Evolutionary conservation across 2,888 invertebrate species (phyloP).

Genomic region (Eumerus sabulonum): DNA sequence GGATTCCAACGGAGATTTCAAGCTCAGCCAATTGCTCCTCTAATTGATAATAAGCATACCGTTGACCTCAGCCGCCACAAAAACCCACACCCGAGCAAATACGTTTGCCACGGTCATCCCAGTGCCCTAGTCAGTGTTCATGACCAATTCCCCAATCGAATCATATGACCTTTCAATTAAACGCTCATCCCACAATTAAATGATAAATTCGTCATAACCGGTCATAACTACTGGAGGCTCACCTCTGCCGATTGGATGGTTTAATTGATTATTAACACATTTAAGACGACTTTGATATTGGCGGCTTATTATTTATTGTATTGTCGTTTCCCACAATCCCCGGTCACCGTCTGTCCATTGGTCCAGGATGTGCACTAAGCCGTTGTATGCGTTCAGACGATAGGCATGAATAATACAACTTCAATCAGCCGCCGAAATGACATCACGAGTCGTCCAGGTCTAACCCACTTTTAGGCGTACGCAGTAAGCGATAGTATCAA

Average conservation of each 20-base stretch:
- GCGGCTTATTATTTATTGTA: conserved; percentile 24
- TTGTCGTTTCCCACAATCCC: conserved; percentile 14
- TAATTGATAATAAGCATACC: conserved; percentile 35
- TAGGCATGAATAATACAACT: conserved; percentile 53
- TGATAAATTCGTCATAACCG: conserved; percentile 32
- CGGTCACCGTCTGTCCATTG: conserved; percentile 24
- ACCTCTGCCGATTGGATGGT: too few species aligned
- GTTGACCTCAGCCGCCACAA: conserved; percentile 11
- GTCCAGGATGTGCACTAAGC: conserved; percentile 8
- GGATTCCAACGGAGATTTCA: conserved; percentile 1
- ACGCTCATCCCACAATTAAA: conserved; percentile 48
- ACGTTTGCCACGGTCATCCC: background rate
- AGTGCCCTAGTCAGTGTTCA: conserved; percentile 22
- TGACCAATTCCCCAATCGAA: conserved; percentile 42
- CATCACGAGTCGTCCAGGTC: conserved; percentile 41
- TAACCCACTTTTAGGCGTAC: conserved; percentile 41
- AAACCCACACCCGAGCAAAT: conserved; percentile 2
- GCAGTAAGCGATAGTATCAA: conserved; percentile 62
- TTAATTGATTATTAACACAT: conserved; percentile 4
- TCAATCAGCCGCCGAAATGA: conserved; percentile 48
- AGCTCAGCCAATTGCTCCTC: background rate
- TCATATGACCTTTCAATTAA: conserved; percentile 43
- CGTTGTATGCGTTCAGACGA: conserved; percentile 39
- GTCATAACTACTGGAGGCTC: background rate
- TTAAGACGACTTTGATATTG: conserved; percentile 5